phyloP scores from a whole-genome alignment of 2,113 vertebrate genomes.

The Microcebus ravelobensis region DNA sequence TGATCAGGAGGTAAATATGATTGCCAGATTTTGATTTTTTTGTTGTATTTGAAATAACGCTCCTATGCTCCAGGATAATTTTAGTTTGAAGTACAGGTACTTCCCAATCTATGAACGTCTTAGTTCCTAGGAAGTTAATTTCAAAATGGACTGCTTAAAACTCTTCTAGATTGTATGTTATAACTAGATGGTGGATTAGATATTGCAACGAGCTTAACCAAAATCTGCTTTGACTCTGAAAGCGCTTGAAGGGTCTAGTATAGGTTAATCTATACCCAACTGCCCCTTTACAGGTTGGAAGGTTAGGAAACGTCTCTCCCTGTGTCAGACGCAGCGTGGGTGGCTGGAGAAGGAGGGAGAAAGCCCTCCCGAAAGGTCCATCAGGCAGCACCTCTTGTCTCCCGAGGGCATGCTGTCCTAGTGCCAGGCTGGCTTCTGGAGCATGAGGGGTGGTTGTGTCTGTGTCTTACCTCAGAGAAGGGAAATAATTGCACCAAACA shows the following conservation, averaged over 20 bases:
- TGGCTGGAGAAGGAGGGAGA: not conserved
- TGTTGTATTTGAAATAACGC: not conserved
- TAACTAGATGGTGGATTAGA: not conserved
- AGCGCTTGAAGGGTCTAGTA: not conserved
- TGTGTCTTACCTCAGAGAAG: not conserved
- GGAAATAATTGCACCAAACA: not conserved
- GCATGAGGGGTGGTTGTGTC: not conserved
- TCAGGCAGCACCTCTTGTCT: not conserved
- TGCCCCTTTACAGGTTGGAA: not conserved
- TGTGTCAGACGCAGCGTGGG: not conserved
- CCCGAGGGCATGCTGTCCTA: too few species aligned
- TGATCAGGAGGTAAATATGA: conserved; percentile 94
- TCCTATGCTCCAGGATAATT: not conserved
- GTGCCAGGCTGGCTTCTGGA: not conserved
- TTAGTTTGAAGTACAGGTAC: not conserved
- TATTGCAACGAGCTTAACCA: not conserved
- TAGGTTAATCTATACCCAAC: not conserved
- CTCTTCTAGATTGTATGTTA: not conserved
- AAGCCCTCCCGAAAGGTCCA: accelerated
- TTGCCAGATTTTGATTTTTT: not conserved
- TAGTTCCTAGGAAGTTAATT: not conserved
- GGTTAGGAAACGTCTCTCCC: not conserved
- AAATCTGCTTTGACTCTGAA: not conserved
- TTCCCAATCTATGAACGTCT: not conserved
- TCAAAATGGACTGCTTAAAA: not conserved